Conservation (phyloP, 2,888 invertebrate species). For the Conus canariensis region DNA sequence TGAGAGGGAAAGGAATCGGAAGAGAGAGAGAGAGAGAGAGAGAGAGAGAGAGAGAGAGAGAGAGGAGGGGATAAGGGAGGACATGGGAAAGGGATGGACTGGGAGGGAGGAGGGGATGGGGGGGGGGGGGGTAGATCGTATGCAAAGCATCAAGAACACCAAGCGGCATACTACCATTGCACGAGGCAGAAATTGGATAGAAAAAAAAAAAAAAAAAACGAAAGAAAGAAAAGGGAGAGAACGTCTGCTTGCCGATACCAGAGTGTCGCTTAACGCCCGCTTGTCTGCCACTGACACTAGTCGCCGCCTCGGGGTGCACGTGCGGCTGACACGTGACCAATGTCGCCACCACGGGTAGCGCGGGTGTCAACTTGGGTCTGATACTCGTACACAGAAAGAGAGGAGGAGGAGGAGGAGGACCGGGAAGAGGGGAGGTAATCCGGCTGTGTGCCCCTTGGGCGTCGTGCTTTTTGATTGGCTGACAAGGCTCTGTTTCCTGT, state of each 20-base stretch:
- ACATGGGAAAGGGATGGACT: neutral
- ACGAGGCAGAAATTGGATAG: neutral
- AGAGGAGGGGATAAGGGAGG: neutral
- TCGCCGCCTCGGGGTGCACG: neutral
- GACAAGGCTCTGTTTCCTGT: too few species aligned
- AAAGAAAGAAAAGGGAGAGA: neutral
- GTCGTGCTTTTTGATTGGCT: too few species aligned
- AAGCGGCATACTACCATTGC: neutral
- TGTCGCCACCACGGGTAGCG: neutral
- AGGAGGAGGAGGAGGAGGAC: neutral
- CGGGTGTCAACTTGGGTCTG: conserved; percentile 1
- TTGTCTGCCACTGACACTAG: neutral
- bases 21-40: neutral
- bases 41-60: neutral
- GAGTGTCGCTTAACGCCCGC: too few species aligned
- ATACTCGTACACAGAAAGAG: neutral
- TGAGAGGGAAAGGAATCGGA: neutral
- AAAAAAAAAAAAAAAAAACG: neutral
- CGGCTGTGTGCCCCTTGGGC: too few species aligned
- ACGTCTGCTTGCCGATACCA: neutral
- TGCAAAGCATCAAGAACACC: neutral
- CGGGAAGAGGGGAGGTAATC: too few species aligned
- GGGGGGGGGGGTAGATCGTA: neutral
- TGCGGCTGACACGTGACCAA: neutral
- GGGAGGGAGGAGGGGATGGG: neutral